phyloP scores from a whole-genome alignment of 2,113 vertebrate species.

The Hymenochirus boettgeri region DNA sequence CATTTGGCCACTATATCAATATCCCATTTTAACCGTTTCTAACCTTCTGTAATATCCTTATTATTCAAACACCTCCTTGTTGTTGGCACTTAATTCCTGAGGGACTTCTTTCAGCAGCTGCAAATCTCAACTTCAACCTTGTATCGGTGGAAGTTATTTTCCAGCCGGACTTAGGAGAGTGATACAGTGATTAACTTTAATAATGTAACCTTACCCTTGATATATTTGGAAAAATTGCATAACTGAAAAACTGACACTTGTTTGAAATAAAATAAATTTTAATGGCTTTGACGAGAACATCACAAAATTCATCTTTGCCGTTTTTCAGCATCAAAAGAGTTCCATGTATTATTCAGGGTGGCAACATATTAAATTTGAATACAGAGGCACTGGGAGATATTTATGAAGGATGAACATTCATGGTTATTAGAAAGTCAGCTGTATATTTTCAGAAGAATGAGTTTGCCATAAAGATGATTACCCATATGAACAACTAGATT shows the following conservation, averaged over 20 bases:
- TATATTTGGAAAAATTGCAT: background rate
- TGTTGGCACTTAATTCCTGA: too few species aligned
- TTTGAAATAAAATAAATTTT: background rate
- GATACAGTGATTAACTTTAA: background rate
- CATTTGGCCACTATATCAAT: too few species aligned
- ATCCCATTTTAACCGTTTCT: too few species aligned
- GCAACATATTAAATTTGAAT: slow-evolving; percentile 1
- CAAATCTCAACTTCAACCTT: too few species aligned
- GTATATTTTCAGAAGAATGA: slow-evolving; percentile 1
- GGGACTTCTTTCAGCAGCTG: too few species aligned
- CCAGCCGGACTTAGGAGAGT: too few species aligned
- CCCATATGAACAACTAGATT: background rate
- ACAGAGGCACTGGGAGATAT: background rate
- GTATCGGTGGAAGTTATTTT: too few species aligned
- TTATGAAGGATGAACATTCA: background rate
- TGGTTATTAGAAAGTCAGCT: slow-evolving; percentile 1
- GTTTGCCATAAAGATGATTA: background rate
- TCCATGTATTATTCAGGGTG: background rate
- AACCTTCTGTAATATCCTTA: too few species aligned
- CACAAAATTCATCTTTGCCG: background rate
- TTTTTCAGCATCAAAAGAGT: background rate
- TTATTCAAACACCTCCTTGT: too few species aligned
- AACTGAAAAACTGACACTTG: background rate
- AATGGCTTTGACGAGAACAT: background rate
- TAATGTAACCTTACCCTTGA: too few species aligned